Evolutionary conservation across 2,888 invertebrate genomes (phyloP).

Genomic region (Drosophila flavopinicola): DNA sequence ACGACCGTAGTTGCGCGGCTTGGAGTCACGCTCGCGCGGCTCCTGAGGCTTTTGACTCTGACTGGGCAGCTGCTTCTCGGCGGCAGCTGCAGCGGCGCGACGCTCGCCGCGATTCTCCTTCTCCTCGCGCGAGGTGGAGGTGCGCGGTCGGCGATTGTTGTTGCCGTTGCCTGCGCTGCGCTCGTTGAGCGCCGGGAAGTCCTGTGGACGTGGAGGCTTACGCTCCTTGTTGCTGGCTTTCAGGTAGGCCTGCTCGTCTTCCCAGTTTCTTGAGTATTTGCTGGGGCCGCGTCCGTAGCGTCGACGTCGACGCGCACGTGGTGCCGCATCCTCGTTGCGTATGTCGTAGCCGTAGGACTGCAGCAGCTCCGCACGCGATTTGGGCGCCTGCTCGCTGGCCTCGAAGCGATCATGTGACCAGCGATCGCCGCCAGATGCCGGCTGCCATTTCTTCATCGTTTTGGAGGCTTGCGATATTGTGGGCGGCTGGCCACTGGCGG

Average conservation of each 20-base stretch:
- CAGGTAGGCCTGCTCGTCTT: conserved; percentile 95
- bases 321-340: conserved; percentile 95
- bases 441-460: conserved; percentile 84
- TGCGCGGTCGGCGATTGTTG: conserved; percentile 60
- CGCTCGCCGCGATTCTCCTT: conserved; percentile 82
- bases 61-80: conserved; percentile 27
- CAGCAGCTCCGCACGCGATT: conserved; percentile 71
- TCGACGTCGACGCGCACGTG: conserved; percentile 92
- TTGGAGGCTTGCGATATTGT: conserved; percentile 82
- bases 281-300: conserved; percentile 96
- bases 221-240: conserved; percentile 85
- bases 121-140: conserved; percentile 77
- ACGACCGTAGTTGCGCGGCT: conserved; percentile 60
- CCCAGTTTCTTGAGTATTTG: conserved; percentile 96
- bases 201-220: conserved; percentile 85
- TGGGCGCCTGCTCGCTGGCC: conserved; percentile 87
- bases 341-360: conserved; percentile 90
- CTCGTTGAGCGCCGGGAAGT: conserved; percentile 86
- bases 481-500: conserved; percentile 82
- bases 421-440: conserved; percentile 86
- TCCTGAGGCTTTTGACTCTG: conserved; percentile 35
- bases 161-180: conserved; percentile 46
- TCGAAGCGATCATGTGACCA: conserved; percentile 93
- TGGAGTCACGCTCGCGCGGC: conserved; percentile 37
- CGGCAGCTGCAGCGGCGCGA: conserved; percentile 36